phyloP scores from a whole-genome alignment of 2,113 vertebrate genomes.

The Ascaphus truei region DNA sequence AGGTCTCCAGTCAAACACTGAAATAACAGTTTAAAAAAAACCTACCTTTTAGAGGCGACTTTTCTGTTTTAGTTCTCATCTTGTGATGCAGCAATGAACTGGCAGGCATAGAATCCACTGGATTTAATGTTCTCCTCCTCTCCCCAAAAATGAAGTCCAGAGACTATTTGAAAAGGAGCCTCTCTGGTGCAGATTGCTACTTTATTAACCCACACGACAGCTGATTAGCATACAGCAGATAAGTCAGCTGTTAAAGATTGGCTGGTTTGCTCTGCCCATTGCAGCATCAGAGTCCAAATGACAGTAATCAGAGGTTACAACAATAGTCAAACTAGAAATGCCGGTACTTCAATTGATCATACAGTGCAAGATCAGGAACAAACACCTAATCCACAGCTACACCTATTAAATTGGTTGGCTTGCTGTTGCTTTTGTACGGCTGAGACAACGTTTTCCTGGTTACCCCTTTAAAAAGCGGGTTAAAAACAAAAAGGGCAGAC shows the following conservation, averaged over 20 bases:
- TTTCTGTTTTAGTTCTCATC: slow-evolving; percentile 62
- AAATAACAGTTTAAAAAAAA: too few relatives aligned
- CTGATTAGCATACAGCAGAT: slow-evolving; percentile 59
- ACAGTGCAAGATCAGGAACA: background rate
- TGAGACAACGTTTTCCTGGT: too few relatives aligned
- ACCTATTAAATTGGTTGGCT: too few relatives aligned
- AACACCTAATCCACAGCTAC: background rate
- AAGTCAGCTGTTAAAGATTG: slow-evolving; percentile 53
- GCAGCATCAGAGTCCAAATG: slow-evolving; percentile 52
- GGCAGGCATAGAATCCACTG: slow-evolving; percentile 20
- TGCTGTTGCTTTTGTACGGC: too few relatives aligned
- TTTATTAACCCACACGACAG: slow-evolving; percentile 49
- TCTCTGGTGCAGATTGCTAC: slow-evolving; percentile 3
- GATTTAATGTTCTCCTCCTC: background rate
- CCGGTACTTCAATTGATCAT: background rate
- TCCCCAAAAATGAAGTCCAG: background rate
- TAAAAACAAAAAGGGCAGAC: too few relatives aligned
- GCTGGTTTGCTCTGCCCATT: slow-evolving; percentile 45
- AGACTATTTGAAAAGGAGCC: background rate
- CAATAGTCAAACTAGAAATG: background rate
- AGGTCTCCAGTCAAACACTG: too few relatives aligned
- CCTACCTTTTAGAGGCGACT: slow-evolving; percentile 68
- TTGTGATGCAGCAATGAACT: slow-evolving; percentile 17
- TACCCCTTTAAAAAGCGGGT: too few relatives aligned
- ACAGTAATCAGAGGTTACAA: slow-evolving; percentile 41